Base-by-base conservation (phyloP, 2,797 vertebrate species). In the Acanthurus tractus region DNA sequence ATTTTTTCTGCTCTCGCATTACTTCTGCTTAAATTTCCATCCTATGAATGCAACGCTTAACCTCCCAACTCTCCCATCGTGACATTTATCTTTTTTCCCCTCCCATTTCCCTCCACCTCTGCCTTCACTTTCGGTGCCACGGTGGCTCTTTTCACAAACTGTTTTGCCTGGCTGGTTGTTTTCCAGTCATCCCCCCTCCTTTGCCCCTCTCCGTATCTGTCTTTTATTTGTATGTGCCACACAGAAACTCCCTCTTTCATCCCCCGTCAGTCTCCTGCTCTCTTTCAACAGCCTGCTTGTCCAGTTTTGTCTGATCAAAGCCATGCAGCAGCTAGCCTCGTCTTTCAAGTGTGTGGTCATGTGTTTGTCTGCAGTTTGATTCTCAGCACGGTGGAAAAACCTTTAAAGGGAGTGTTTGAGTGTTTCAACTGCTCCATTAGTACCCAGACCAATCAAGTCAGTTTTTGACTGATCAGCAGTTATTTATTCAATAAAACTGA, bases 251-350 rank as follows among this genome's bases (percentile, higher is more conserved):
- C 29, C 53, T 78, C 63, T 71, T 70, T 81, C 72, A 76, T 64
- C 75, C 59, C 57, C 79, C 53, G 46, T 81, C 82, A 29, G 58
- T 69, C 77, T 73, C 25, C 13, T 17, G 0, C 50, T 62, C 59
- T 50, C 63, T 67, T 48, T 58, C 55, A 58, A 23, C 71, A 58
- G 68, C 49, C 55, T 56, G 20, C 70, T 38, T 56, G 79, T 85
- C 82, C 71, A 17, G 50, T 55, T 63, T 23, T 20, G 7, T 25
- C 40, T 88, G 90, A 94, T 93, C 92, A 92, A 93, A 93, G 90
- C 74, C 22, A 0, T 25, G 42, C 6, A 71, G 81, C 88, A 52
- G 64, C 63, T 9, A 6, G 53, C 22, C 64, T 1, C 57, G 13
- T 17, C 77, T 88, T 88, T 85, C 66, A 85, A 82, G 72, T 79